Percentiles rank a stretch among this genome's conserved stretches.
phyloP scores from a whole-genome alignment of 2,113 vertebrate species.

The Numida meleagris region DNA sequence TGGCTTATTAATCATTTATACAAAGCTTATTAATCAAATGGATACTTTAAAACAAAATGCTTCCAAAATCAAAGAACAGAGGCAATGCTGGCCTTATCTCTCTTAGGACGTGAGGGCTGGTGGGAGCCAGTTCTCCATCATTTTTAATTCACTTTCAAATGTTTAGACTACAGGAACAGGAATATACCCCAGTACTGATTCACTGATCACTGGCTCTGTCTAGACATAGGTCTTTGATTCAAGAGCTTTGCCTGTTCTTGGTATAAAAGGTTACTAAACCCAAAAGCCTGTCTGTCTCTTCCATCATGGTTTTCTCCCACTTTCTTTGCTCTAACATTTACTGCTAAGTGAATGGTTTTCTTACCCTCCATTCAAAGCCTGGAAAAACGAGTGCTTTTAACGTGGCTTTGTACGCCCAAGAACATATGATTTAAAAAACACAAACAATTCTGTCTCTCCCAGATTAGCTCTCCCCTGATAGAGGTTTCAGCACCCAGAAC shows the following conservation, averaged over 20 bases:
- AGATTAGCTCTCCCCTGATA: not conserved
- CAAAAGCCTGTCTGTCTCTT: not conserved
- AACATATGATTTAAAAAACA: not conserved
- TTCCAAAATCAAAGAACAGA: not conserved
- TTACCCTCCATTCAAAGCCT: not conserved
- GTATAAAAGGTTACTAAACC: not conserved
- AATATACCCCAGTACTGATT: not conserved
- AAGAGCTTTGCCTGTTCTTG: not conserved
- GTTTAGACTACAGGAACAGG: not conserved
- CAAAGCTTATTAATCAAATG: conserved; percentile 30
- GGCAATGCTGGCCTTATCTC: not conserved
- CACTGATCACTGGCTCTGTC: not conserved
- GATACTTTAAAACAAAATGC: conserved; percentile 11
- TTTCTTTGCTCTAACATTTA: not conserved
- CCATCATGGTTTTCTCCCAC: not conserved
- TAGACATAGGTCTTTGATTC: not conserved
- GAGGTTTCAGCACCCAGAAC: not conserved
- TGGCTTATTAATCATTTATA: conserved; percentile 55
- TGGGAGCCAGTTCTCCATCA: not conserved
- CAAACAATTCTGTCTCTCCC: rapidly evolving
- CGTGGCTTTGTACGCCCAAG: not conserved
- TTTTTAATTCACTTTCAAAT: not conserved
- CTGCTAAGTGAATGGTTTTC: not conserved
- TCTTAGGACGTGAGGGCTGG: not conserved
- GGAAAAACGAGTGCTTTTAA: not conserved